phyloP scores from a whole-genome alignment of 1,140 invertebrate species.

The Drosophila takahashii region DNA sequence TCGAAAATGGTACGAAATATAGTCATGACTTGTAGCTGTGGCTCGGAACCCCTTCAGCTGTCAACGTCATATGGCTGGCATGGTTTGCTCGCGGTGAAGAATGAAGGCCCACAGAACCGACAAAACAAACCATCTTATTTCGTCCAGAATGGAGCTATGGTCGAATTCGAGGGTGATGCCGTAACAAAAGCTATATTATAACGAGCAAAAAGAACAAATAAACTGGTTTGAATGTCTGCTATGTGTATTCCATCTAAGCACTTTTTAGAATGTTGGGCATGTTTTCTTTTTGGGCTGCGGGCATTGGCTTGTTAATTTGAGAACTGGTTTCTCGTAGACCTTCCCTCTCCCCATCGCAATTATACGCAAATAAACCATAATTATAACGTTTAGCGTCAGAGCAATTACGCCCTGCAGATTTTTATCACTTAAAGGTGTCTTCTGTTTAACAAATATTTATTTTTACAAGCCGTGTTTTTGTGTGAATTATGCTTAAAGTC shows the following conservation, averaged over 20 bases:
- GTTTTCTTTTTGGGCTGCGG: constrained; percentile 42
- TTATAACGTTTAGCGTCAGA: constrained; percentile 50
- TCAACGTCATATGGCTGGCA: constrained; percentile 56
- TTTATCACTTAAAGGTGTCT: constrained; percentile 44
- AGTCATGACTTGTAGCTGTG: constrained; percentile 51
- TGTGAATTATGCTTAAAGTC: constrained; percentile 7
- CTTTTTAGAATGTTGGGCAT: constrained; percentile 42
- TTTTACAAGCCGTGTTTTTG: constrained; percentile 13
- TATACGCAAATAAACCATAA: constrained; percentile 41
- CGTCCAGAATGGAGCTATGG: constrained; percentile 1
- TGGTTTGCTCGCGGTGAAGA: constrained; percentile 20
- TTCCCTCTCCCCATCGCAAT: constrained; percentile 15
- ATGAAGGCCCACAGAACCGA: constrained; percentile 1
- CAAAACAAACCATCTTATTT: constrained; percentile 18
- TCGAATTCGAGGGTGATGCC: constrained; percentile 40
- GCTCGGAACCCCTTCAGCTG: constrained; percentile 32
- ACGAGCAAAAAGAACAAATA: constrained; percentile 9
- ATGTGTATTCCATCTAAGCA: constrained; percentile 17
- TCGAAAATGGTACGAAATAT: constrained; percentile 71
- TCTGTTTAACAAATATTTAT: constrained; percentile 38
- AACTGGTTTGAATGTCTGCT: constrained; percentile 37
- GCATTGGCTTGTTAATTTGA: constrained; percentile 54
- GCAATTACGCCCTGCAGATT: constrained; percentile 47
- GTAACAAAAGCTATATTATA: constrained; percentile 26
- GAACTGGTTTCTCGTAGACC: constrained; percentile 57